Percentiles rank a stretch among this genome's conserved stretches.
Conservation (phyloP, 2,888 invertebrate species). For the Microchrysa polita region DNA sequence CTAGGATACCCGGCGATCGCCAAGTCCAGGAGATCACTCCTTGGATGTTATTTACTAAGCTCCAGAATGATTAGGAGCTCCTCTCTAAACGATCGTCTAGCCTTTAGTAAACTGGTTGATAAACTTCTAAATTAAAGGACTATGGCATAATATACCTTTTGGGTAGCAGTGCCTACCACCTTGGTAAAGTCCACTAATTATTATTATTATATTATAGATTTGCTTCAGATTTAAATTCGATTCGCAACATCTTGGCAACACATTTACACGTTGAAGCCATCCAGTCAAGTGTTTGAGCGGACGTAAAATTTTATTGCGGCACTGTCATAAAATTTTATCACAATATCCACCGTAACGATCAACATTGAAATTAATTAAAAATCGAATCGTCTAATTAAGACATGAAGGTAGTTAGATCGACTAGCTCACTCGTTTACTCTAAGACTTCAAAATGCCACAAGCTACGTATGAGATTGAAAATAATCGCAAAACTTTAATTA, state of each 20-base stretch:
- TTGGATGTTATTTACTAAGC: no score
- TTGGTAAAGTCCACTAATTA: no score
- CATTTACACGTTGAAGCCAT: background rate
- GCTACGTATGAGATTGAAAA: background rate
- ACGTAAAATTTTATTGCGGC: slow-evolving; percentile 13
- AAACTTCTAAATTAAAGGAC: no score
- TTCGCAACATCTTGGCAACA: background rate
- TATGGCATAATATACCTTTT: no score
- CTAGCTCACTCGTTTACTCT: background rate
- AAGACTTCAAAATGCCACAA: slow-evolving; percentile 22
- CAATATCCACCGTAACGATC: slow-evolving; percentile 31
- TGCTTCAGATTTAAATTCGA: no score
- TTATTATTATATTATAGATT: no score
- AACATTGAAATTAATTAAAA: slow-evolving; percentile 43
- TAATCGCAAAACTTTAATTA: slow-evolving; percentile 42
- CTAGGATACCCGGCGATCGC: no score
- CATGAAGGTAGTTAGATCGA: slow-evolving; percentile 37
- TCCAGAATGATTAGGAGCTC: no score
- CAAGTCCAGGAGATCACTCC: no score
- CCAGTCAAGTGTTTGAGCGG: background rate
- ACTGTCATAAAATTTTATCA: slow-evolving; percentile 36
- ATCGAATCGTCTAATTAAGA: slow-evolving; percentile 45
- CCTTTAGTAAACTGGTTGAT: no score
- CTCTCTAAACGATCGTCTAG: no score
- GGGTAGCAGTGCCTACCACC: no score